Percentiles rank a stretch among this genome's conserved stretches.
These are phyloP conservation scores for Pheosia tremula DNA, from an alignment of 2,888 invertebrate genomes.

Conservation along the genomic window DNA sequence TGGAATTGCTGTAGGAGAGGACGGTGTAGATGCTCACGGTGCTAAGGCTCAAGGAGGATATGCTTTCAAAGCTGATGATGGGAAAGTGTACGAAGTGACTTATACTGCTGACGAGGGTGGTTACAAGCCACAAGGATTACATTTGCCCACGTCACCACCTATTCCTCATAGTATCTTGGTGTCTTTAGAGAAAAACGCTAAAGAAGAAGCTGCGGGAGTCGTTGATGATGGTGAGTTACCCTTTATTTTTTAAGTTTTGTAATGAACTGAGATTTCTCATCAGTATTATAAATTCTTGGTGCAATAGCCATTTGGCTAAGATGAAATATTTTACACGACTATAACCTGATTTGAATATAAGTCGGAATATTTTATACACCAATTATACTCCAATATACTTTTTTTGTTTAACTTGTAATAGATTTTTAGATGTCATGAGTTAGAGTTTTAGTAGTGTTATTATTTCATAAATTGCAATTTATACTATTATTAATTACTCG, in stretches of 20 bases:
- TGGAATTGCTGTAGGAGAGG: conserved; percentile 68
- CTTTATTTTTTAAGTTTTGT: no score
- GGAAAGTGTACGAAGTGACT: conserved; percentile 67
- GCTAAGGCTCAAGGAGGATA: conserved; percentile 68
- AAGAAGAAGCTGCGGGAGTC: conserved; percentile 70
- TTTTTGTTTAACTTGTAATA: no score
- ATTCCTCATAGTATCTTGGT: conserved; percentile 68
- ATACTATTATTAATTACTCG: background rate
- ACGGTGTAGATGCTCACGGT: conserved; percentile 60
- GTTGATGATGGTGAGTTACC: conserved; percentile 67
- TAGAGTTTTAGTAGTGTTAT: no score
- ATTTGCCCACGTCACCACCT: conserved; percentile 72
- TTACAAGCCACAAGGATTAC: conserved; percentile 65
- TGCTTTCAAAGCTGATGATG: conserved; percentile 72
- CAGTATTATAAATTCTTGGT: no score
- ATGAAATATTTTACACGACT: no score
- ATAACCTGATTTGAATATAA: no score
- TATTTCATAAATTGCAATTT: no score
- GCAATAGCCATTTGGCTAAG: no score
- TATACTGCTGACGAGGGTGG: conserved; percentile 72
- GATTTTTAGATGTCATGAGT: no score
- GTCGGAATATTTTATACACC: no score
- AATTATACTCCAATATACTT: no score
- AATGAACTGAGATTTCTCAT: no score
- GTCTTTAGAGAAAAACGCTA: conserved; percentile 68